A percentile compares a stretch with the other conserved stretches of the same genome.
Conservation (phyloP, 2,113 vertebrate species). For the Lampris incognitus region DNA sequence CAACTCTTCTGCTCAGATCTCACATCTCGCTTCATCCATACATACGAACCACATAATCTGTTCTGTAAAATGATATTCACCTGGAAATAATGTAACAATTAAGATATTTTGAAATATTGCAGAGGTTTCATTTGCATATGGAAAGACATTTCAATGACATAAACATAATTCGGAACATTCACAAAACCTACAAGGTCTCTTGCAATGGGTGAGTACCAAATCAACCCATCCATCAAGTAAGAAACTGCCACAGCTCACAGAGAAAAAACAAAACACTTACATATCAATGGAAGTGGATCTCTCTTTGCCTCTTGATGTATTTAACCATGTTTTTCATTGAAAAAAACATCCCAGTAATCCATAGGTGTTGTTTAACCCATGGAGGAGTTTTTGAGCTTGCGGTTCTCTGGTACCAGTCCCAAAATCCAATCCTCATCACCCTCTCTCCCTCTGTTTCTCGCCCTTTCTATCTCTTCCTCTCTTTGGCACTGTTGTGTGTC, state of each 20-base stretch:
- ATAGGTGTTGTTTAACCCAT: constrained; percentile 57
- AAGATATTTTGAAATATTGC: too few relatives aligned
- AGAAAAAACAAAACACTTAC: constrained; percentile 65
- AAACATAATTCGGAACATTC: too few relatives aligned
- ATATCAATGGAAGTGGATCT: constrained; percentile 59
- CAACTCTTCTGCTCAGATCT: neutral
- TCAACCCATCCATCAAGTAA: neutral
- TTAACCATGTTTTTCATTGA: constrained; percentile 35
- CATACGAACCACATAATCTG: neutral
- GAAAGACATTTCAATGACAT: too few relatives aligned
- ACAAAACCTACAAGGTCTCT: too few relatives aligned
- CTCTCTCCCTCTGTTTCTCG: constrained; percentile 9
- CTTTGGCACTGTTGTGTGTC: neutral
- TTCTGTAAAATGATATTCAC: too few relatives aligned
- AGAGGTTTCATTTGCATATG: too few relatives aligned
- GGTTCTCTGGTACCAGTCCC: constrained; percentile 31
- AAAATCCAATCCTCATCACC: constrained; percentile 45
- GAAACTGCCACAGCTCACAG: neutral
- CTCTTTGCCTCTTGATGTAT: constrained; percentile 43
- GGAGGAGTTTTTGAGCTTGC: constrained; percentile 28
- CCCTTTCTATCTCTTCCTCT: constrained; percentile 6
- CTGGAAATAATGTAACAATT: too few relatives aligned
- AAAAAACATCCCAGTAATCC: constrained; percentile 24
- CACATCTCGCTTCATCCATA: neutral
- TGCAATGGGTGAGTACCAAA: neutral